Percentiles rank a stretch among this genome's conserved stretches.
Evolutionary conservation across 2,888 invertebrate genomes (phyloP).

Genomic region (Lymantria dispar): DNA sequence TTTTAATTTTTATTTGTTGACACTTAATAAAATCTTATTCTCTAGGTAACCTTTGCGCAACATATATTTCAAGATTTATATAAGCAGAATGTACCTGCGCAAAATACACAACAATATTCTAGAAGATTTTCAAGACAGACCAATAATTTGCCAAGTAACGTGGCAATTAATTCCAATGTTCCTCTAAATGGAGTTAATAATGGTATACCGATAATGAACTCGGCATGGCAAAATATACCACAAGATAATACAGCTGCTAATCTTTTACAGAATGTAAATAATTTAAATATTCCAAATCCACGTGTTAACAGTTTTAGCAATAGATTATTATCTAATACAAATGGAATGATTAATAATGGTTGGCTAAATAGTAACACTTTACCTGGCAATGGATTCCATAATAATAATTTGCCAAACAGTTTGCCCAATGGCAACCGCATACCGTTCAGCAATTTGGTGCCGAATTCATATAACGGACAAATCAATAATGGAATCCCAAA

Average conservation of each 20-base stretch:
- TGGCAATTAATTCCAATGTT: background rate
- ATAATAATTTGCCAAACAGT: background rate
- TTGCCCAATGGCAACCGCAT: background rate
- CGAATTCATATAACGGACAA: background rate
- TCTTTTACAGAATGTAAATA: conserved; percentile 3
- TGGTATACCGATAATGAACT: background rate
- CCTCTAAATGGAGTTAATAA: conserved; percentile 4
- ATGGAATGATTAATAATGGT: conserved; percentile 2
- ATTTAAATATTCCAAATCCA: conserved; percentile 1
- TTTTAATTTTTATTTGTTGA: background rate
- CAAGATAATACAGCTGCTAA: background rate
- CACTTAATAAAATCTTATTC: background rate
- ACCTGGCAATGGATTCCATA: background rate
- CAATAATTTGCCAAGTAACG: background rate
- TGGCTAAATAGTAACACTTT: background rate
- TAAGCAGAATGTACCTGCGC: conserved; percentile 15
- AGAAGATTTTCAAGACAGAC: conserved; percentile 16
- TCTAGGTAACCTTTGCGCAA: conserved; percentile 39
- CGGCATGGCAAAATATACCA: background rate
- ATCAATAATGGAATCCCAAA: background rate
- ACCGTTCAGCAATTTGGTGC: background rate
- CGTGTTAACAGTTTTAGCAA: conserved; percentile 1
- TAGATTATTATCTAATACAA: background rate
- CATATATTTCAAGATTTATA: conserved; percentile 13
- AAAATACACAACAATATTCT: background rate